Percentiles rank a stretch among this genome's conserved stretches.
Evolutionary conservation across 2,888 invertebrate genomes (phyloP).

Genomic region (Anodontia alba): DNA sequence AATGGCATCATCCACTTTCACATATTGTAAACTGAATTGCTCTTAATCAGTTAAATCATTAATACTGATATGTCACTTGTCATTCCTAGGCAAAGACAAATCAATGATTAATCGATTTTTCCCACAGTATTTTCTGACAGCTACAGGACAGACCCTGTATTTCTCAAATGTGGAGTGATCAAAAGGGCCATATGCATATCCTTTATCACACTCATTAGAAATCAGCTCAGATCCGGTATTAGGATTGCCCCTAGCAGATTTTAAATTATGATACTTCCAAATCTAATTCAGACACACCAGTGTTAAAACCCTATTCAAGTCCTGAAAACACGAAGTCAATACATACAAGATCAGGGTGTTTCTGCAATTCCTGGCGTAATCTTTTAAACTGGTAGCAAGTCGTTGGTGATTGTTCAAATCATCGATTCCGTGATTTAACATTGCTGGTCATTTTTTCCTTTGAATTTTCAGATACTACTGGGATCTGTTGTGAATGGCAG

Average conservation of each 20-base stretch:
- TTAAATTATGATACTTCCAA: constrained; percentile 26
- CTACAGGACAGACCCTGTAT: constrained; percentile 52
- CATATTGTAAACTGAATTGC: constrained; percentile 43
- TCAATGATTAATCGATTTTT: constrained; percentile 57
- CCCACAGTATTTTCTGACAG: constrained; percentile 49
- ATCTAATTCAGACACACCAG: not conserved
- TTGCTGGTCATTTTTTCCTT: no score
- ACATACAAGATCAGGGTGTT: not conserved
- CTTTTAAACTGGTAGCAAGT: not conserved
- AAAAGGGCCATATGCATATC: constrained; percentile 49
- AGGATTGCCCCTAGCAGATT: constrained; percentile 34
- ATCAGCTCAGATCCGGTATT: constrained; percentile 33
- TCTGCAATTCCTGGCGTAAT: not conserved
- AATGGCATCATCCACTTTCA: constrained; percentile 59
- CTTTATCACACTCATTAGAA: constrained; percentile 39
- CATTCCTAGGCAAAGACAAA: constrained; percentile 53
- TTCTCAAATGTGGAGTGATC: constrained; percentile 25
- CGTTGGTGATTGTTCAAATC: not conserved
- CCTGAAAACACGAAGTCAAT: not conserved
- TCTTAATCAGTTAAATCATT: constrained; percentile 57
- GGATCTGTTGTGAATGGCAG: not conserved
- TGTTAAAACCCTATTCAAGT: not conserved
- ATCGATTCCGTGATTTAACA: not conserved
- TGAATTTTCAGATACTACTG: not conserved
- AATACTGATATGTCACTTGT: constrained; percentile 36